These are phyloP conservation scores for Pseudomyrmex flavicornis DNA, from an alignment of 1,140 invertebrate species.

Conservation along the genomic window DNA sequence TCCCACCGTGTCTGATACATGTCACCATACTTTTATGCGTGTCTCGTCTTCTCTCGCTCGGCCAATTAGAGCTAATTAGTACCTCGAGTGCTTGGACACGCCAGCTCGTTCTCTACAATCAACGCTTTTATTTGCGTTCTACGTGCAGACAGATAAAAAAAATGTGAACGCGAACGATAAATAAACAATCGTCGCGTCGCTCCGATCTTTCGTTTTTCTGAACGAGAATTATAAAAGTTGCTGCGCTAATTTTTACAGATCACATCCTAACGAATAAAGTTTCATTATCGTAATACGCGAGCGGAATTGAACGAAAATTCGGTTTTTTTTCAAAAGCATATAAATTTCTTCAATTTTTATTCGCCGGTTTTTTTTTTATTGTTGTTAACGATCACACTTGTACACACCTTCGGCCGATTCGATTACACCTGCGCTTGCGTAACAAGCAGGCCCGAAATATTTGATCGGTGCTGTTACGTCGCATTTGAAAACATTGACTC, in stretches of 20 bases:
- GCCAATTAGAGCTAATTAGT: constrained; percentile 44
- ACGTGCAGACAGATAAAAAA: background rate
- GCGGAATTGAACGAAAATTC: too few species aligned
- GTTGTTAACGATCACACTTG: constrained; percentile 18
- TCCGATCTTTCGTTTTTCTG: background rate
- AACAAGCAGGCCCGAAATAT: background rate
- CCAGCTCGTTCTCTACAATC: constrained; percentile 14
- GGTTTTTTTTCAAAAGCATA: too few species aligned
- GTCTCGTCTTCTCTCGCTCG: constrained; percentile 8
- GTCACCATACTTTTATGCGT: constrained; percentile 22
- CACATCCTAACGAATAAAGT: too few species aligned
- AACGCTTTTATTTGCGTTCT: background rate
- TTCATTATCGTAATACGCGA: too few species aligned
- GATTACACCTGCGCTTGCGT: constrained; percentile 33
- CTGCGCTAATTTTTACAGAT: too few species aligned
- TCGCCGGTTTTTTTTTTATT: background rate
- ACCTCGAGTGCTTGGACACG: constrained; percentile 26
- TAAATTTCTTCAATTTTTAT: background rate
- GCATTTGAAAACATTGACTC: too few species aligned
- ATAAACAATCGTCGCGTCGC: background rate
- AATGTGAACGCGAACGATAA: background rate
- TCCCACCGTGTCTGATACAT: background rate
- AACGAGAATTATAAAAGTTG: background rate
- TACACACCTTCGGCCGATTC: background rate
- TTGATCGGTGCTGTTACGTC: too few species aligned